Evolutionary conservation across 2,888 invertebrate species (phyloP).

Genomic region (Hirtodrosophila duncani): DNA sequence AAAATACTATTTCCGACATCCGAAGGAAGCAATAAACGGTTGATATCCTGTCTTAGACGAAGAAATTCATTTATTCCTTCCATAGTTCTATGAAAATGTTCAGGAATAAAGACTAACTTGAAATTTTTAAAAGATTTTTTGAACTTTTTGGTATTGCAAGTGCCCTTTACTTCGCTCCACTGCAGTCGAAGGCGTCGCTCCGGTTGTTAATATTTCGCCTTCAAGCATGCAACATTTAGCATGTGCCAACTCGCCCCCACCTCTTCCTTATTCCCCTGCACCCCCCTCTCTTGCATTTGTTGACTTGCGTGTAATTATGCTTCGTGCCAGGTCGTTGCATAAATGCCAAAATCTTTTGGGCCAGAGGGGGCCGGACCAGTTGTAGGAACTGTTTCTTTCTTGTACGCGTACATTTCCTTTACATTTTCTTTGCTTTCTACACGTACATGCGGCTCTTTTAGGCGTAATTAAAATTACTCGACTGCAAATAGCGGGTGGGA

Average conservation of each 20-base stretch:
- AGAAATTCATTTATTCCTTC: no score
- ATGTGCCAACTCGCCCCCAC: slow-evolving; percentile 38
- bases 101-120: no score
- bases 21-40: no score
- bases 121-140: no score
- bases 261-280: not conserved
- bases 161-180: no score
- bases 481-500: slow-evolving; percentile 31
- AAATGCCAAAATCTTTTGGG: slow-evolving; percentile 39
- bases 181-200: slow-evolving; percentile 45
- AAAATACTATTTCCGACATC: no score
- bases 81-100: no score
- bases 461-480: slow-evolving; percentile 72
- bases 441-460: slow-evolving; percentile 63
- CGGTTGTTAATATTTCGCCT: slow-evolving; percentile 58
- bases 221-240: slow-evolving; percentile 69
- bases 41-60: no score
- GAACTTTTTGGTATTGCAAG: no score
- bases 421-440: slow-evolving; percentile 48
- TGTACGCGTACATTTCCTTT: not conserved
- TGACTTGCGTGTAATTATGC: slow-evolving; percentile 43
- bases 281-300: slow-evolving; percentile 1
- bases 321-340: slow-evolving; percentile 60
- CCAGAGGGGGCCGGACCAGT: not conserved
- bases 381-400: slow-evolving; percentile 11